phyloP scores from a whole-genome alignment of 1,140 invertebrate genomes.

The Drosophila obscura region DNA sequence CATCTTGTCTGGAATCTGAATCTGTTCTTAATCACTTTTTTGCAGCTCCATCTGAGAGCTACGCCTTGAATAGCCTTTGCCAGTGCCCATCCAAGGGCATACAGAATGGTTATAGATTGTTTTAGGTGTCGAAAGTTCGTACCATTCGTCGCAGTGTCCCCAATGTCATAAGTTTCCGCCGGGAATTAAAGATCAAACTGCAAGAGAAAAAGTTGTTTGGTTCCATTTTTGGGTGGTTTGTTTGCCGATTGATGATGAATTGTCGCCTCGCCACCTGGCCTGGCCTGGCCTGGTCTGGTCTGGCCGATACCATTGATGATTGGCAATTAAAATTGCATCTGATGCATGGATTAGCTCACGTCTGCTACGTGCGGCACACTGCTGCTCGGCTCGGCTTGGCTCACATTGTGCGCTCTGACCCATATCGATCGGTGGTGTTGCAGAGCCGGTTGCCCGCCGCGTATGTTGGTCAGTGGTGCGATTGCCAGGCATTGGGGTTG shows the following conservation, averaged over 20 bases:
- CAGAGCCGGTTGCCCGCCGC: slow-evolving; percentile 48
- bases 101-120: too few relatives aligned
- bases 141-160: too few relatives aligned
- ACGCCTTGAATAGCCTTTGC: too few relatives aligned
- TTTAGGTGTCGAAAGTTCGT: too few relatives aligned
- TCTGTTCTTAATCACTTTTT: too few relatives aligned
- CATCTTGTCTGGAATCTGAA: slow-evolving; percentile 7
- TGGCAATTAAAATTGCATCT: slow-evolving; percentile 73
- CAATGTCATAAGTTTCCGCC: not conserved
- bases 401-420: slow-evolving; percentile 36
- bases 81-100: too few relatives aligned
- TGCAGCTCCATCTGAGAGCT: too few relatives aligned
- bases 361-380: slow-evolving; percentile 36
- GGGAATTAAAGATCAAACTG: slow-evolving; percentile 7
- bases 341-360: slow-evolving; percentile 59
- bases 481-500: slow-evolving; percentile 29
- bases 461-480: slow-evolving; percentile 70
- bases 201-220: too few relatives aligned
- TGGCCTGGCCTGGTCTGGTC: not conserved
- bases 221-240: too few relatives aligned
- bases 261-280: not conserved
- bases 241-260: too few relatives aligned
- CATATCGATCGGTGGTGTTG: slow-evolving; percentile 39
- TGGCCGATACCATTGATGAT: slow-evolving; percentile 29
- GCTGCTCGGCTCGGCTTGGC: too few relatives aligned